phyloP scores from a whole-genome alignment of 2,888 invertebrate genomes.

The Rhagium mordax region DNA sequence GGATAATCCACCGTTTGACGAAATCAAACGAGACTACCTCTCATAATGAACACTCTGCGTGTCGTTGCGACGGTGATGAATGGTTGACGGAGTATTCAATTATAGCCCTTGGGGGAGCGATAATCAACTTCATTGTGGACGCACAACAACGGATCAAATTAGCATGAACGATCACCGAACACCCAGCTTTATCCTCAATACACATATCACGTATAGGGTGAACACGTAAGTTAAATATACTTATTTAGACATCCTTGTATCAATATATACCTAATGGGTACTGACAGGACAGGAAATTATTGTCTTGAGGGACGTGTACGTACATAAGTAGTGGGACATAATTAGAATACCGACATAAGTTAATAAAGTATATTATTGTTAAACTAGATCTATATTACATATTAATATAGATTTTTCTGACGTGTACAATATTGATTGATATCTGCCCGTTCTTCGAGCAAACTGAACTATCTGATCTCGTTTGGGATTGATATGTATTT shows the following conservation, averaged over 20 bases:
- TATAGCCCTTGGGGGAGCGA: conserved; percentile 47
- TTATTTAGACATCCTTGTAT: neutral
- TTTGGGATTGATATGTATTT: too few relatives aligned
- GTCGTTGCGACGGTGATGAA: conserved; percentile 46
- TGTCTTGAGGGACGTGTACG: neutral
- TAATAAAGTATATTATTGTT: too few relatives aligned
- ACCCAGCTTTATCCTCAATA: conserved; percentile 1
- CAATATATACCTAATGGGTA: neutral
- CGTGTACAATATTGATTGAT: too few relatives aligned
- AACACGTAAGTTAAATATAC: neutral
- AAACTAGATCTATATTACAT: too few relatives aligned
- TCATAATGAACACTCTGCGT: neutral
- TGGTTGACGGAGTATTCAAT: conserved; percentile 49
- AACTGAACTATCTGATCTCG: too few relatives aligned
- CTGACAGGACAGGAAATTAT: neutral
- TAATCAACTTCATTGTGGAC: conserved; percentile 23
- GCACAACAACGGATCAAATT: conserved; percentile 22
- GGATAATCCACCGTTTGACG: neutral
- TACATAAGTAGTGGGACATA: neutral
- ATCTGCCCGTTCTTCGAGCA: too few relatives aligned
- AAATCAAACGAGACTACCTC: neutral
- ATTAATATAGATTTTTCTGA: too few relatives aligned
- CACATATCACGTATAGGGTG: conserved; percentile 1
- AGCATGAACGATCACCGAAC: conserved; percentile 18
- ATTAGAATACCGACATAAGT: too few relatives aligned